Evolutionary conservation across 2,888 invertebrate species (phyloP).

Genomic region (Drosophila neotestacea): DNA sequence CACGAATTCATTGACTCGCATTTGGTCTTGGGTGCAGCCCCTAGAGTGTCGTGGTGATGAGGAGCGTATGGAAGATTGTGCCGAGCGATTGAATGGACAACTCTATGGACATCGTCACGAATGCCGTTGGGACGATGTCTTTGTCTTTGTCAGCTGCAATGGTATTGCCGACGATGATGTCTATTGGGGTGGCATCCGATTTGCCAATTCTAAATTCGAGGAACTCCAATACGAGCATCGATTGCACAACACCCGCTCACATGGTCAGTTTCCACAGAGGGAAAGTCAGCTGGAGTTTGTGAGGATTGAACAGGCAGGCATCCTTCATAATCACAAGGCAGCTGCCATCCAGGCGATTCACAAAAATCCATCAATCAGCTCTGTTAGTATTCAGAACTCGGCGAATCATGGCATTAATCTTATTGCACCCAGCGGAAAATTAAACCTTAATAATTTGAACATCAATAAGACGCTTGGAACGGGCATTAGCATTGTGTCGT

Average conservation of each 20-base stretch:
- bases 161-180: conserved; percentile 87
- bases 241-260: conserved; percentile 92
- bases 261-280: conserved; percentile 88
- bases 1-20: conserved; percentile 93
- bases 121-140: conserved; percentile 95
- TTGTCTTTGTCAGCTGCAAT: conserved; percentile 96
- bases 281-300: conserved; percentile 93
- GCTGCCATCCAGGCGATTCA: conserved; percentile 96
- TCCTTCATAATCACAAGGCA: conserved; percentile 97
- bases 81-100: conserved; percentile 95
- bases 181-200: conserved; percentile 98
- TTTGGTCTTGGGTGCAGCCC: conserved; percentile 98
- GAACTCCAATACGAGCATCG: conserved; percentile 92
- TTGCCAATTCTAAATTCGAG: conserved; percentile 95
- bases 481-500: conserved; percentile 94
- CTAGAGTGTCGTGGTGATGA: conserved; percentile 93
- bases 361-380: conserved; percentile 92
- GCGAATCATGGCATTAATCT: conserved; percentile 97
- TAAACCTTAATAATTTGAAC: conserved; percentile 91
- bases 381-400: conserved; percentile 93
- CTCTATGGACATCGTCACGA: conserved; percentile 93
- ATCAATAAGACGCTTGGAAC: conserved; percentile 94
- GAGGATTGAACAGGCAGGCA: conserved; percentile 96
- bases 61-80: conserved; percentile 91
- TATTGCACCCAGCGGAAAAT: conserved; percentile 93